phyloP scores from a whole-genome alignment of 2,797 vertebrate genomes.

The Tadarida brasiliensis region DNA sequence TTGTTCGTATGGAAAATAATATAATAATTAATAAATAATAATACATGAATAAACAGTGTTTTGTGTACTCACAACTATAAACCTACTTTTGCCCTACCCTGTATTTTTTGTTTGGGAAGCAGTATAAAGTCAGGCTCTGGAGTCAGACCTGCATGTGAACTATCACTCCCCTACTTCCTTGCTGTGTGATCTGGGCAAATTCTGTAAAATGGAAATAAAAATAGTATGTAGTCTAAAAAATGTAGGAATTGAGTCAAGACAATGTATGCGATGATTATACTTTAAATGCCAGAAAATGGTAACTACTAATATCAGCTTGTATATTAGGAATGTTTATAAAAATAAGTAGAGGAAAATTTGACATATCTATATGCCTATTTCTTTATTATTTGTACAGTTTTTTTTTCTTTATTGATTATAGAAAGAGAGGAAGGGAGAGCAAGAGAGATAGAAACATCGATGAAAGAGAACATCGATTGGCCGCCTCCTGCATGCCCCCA shows the following conservation, averaged over 20 bases:
- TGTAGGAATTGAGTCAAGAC: background rate
- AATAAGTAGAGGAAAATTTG: constrained; percentile 12
- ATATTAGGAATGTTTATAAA: background rate
- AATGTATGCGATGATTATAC: background rate
- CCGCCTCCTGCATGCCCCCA: background rate
- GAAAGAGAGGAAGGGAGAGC: background rate
- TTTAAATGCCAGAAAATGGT: background rate
- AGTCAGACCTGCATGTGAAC: background rate
- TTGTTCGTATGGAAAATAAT: background rate
- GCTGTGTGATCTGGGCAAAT: constrained; percentile 38
- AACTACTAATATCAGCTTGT: constrained; percentile 17
- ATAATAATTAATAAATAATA: background rate
- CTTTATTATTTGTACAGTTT: background rate
- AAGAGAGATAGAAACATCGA: background rate
- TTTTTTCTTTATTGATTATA: no score
- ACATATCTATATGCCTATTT: background rate
- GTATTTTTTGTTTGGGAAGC: constrained; percentile 19
- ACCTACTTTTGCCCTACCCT: background rate
- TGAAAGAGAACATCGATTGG: background rate
- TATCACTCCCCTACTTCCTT: background rate
- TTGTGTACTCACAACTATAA: background rate
- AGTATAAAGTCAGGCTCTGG: constrained; percentile 27
- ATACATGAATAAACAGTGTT: background rate
- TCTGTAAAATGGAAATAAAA: constrained; percentile 30
- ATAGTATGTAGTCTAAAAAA: background rate